Evolutionary conservation across 30 jellyfish, hydroid and myxozoan species (phyloP).

Genomic region (Aurelia coerulea): DNA sequence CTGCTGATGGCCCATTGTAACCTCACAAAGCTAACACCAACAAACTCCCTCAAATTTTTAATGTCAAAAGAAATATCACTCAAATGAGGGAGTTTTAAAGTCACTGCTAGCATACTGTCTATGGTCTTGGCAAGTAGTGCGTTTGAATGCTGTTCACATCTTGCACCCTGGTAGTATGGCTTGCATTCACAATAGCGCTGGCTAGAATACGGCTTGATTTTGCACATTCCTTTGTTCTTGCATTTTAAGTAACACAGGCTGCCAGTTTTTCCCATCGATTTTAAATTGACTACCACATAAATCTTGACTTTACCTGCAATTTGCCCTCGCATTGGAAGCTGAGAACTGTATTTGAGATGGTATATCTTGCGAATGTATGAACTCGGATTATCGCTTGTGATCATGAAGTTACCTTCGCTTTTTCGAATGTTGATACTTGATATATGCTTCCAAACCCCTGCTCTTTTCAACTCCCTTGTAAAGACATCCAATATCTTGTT

Average conservation of each 20-base stretch:
- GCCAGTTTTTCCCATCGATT: constrained; percentile 19
- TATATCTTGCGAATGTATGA: no score
- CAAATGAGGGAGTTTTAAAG: constrained; percentile 29
- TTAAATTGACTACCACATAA: constrained; percentile 8
- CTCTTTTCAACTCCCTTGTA: not conserved
- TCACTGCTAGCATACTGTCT: constrained; percentile 31
- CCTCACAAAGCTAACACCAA: constrained; percentile 22
- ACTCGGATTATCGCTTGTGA: no score
- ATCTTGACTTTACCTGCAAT: no score
- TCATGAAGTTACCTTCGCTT: not conserved
- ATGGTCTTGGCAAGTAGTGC: constrained; percentile 27
- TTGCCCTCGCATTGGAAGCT: no score
- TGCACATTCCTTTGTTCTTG: constrained; percentile 22
- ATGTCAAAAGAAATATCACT: constrained; percentile 42
- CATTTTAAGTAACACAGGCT: constrained; percentile 15
- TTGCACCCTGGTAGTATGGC: constrained; percentile 38
- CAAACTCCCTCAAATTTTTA: constrained; percentile 32
- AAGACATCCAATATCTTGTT: not conserved
- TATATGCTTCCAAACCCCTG: not conserved
- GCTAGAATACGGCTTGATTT: constrained; percentile 19
- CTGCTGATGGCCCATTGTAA: constrained; percentile 25
- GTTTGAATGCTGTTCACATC: constrained; percentile 16
- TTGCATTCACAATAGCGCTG: constrained; percentile 48
- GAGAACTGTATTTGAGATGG: no score
- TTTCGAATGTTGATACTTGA: not conserved